A percentile compares a stretch with the other conserved stretches of the same genome.
Evolutionary conservation across 2,797 vertebrate genomes (phyloP).

Genomic region (Sciurus vulgaris): DNA sequence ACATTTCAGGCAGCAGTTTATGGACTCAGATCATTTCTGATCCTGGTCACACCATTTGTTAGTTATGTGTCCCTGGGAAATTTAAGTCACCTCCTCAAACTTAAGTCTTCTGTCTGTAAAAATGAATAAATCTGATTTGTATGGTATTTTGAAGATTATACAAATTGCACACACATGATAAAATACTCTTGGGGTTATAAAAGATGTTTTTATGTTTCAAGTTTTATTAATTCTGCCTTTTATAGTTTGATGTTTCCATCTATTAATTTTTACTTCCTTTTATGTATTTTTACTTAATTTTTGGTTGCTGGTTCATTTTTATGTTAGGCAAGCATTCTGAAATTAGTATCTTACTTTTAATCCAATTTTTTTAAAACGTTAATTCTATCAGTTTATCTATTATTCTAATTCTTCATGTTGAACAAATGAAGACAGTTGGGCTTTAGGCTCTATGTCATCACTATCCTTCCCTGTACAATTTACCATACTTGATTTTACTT

Average conservation of each 20-base stretch:
- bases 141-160: neutral
- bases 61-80: neutral
- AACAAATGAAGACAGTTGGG: neutral
- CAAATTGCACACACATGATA: neutral
- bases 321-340: conserved; percentile 4
- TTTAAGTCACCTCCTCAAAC: neutral
- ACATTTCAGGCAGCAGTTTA: neutral
- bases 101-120: neutral
- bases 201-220: neutral
- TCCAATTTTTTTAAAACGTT: neutral
- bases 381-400: neutral
- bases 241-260: neutral
- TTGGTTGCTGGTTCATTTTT: neutral
- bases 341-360: neutral
- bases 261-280: neutral
- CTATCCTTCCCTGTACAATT: neutral
- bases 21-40: neutral
- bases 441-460: neutral
- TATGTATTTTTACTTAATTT: conserved; percentile 21
- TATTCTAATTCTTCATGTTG: neutral
- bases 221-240: neutral
- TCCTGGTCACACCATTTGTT: neutral
- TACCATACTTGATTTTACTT: neutral
- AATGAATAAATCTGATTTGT: neutral
- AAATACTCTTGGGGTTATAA: neutral